phyloP scores from a whole-genome alignment of 2,888 invertebrate species.

The Reticulitermes lucifugus region DNA sequence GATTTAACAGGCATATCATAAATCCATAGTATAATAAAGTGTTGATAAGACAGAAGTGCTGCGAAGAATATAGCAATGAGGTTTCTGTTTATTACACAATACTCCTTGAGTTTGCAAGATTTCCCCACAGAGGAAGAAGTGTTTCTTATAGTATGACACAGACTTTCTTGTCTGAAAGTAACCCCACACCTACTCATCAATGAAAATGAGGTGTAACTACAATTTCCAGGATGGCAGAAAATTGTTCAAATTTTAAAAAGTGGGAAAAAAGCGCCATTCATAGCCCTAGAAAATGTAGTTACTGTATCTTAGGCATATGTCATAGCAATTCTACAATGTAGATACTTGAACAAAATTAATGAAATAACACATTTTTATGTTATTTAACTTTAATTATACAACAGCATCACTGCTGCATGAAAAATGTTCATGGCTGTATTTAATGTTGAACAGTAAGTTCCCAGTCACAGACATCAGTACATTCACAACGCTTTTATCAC shows the following conservation, averaged over 20 bases:
- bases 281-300: not conserved
- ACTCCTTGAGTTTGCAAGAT: no score
- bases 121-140: not conserved
- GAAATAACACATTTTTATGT: not conserved
- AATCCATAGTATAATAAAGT: not conserved
- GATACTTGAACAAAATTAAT: constrained; percentile 4
- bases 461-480: no score
- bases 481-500: not conserved
- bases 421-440: not conserved
- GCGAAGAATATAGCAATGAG: not conserved
- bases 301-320: not conserved
- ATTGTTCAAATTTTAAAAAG: not conserved
- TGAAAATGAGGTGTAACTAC: not conserved
- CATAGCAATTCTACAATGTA: not conserved
- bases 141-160: not conserved
- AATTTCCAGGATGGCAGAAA: not conserved
- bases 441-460: not conserved
- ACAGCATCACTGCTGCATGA: not conserved
- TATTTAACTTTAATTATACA: not conserved
- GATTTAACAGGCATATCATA: not conserved
- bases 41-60: not conserved
- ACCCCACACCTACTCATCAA: not conserved
- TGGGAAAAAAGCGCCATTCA: not conserved
- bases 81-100: no score
- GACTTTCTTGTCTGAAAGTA: not conserved